phyloP scores from a whole-genome alignment of 2,797 vertebrate species.

The Iguana delicatissima region DNA sequence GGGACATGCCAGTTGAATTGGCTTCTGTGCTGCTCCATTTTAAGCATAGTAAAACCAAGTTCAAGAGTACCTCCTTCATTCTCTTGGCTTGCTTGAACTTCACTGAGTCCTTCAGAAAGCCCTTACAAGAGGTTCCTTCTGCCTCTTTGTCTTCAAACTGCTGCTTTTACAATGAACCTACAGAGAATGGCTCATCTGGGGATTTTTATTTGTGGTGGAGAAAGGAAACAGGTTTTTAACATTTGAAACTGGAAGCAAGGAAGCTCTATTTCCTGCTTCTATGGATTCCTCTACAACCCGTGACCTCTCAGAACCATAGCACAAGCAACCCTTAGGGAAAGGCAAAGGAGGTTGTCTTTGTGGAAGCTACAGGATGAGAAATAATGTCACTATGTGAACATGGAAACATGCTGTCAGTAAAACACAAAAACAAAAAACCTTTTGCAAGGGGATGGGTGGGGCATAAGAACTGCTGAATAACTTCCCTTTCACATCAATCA shows the following conservation, averaged over 20 bases:
- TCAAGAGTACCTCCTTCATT: slow-evolving; percentile 70
- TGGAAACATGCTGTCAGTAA: slow-evolving; percentile 66
- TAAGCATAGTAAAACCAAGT: slow-evolving; percentile 66
- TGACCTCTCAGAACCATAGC: slow-evolving; percentile 68
- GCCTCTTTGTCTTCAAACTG: slow-evolving; percentile 37
- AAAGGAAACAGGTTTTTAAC: slow-evolving; percentile 80
- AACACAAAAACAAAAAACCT: background rate
- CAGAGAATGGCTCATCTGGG: slow-evolving; percentile 47
- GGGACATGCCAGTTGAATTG: background rate
- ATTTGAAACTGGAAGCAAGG: slow-evolving; percentile 71
- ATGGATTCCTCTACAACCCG: slow-evolving; percentile 68
- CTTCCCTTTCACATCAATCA: slow-evolving; percentile 54
- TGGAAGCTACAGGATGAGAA: slow-evolving; percentile 62
- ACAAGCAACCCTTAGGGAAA: slow-evolving; percentile 58
- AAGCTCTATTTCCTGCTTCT: slow-evolving; percentile 83
- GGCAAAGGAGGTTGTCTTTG: slow-evolving; percentile 55
- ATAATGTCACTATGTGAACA: slow-evolving; percentile 65
- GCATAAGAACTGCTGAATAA: slow-evolving; percentile 56
- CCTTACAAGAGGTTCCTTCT: slow-evolving; percentile 7
- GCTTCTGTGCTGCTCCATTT: slow-evolving; percentile 52
- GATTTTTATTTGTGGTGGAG: slow-evolving; percentile 57
- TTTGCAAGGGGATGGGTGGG: slow-evolving; percentile 49
- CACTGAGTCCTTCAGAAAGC: slow-evolving; percentile 40
- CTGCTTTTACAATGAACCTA: slow-evolving; percentile 57
- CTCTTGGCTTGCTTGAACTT: slow-evolving; percentile 22